Conservation (phyloP, 2,113 vertebrate species). For the Montifringilla adamsi region DNA sequence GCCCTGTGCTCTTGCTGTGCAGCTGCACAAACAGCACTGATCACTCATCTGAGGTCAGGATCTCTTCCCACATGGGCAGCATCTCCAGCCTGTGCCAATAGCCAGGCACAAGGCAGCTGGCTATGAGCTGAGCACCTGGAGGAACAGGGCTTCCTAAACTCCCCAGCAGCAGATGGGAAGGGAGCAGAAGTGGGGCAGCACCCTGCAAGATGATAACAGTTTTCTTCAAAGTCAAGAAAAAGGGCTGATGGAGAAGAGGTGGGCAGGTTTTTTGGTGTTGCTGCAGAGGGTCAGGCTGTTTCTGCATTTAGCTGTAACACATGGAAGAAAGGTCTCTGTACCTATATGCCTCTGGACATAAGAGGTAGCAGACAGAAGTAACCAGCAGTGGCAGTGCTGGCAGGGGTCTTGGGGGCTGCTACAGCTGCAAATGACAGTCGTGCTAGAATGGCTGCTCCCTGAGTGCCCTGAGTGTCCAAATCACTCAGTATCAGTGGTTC, state of each 20-base stretch:
- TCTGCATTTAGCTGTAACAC: not conserved
- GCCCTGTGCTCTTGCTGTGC: not conserved
- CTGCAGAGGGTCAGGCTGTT: not conserved
- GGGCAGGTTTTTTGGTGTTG: not conserved
- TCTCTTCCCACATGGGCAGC: not conserved
- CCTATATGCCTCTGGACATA: fast-evolving
- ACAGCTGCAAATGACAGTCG: not conserved
- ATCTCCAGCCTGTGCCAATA: not conserved
- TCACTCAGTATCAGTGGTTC: not conserved
- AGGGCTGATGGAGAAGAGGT: not conserved
- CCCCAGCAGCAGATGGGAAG: not conserved
- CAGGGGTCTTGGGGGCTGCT: not conserved
- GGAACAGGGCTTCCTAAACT: not conserved
- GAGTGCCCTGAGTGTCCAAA: fast-evolving
- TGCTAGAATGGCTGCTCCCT: not conserved
- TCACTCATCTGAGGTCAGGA: not conserved
- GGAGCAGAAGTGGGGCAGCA: not conserved
- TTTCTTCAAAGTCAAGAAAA: not conserved
- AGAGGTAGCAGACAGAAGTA: not conserved
- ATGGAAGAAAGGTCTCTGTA: not conserved
- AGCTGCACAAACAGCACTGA: not conserved
- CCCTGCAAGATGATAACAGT: not conserved
- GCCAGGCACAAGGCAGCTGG: not conserved
- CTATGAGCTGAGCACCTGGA: not conserved
- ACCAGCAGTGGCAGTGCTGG: not conserved